phyloP scores from a whole-genome alignment of 2,113 vertebrate genomes.

The Trachemys scripta region DNA sequence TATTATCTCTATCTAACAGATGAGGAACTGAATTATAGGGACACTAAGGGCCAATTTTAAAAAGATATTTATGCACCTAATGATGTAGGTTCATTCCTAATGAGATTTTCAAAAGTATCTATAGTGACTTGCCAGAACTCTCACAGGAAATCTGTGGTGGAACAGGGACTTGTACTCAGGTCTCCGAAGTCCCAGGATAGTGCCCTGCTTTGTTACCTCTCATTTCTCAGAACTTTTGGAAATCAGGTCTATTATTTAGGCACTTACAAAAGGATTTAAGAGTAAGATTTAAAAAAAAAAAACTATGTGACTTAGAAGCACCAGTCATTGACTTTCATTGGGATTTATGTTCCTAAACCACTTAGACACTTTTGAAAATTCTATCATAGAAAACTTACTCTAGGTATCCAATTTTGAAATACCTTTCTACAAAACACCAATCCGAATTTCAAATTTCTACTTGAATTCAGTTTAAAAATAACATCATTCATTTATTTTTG shows the following conservation, averaged over 20 bases:
- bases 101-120: neutral
- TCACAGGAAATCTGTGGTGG: neutral
- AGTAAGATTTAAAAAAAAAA: neutral
- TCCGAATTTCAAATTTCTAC: neutral
- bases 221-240: neutral
- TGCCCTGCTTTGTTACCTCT: neutral
- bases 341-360: neutral
- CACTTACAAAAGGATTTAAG: neutral
- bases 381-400: neutral
- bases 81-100: neutral
- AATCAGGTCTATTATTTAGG: neutral
- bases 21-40: neutral
- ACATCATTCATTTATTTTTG: neutral
- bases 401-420: conserved; percentile 9
- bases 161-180: rapidly evolving
- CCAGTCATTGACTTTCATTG: neutral
- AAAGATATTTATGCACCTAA: neutral
- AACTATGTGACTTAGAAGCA: neutral
- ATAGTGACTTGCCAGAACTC: neutral
- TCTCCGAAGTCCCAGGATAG: neutral
- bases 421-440: neutral
- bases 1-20: neutral
- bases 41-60: neutral
- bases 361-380: neutral
- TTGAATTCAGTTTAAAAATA: conserved; percentile 8